A percentile compares a stretch with the other conserved stretches of the same genome.
Evolutionary conservation across 2,113 vertebrate species (phyloP).

Genomic region (Holacanthus passer): DNA sequence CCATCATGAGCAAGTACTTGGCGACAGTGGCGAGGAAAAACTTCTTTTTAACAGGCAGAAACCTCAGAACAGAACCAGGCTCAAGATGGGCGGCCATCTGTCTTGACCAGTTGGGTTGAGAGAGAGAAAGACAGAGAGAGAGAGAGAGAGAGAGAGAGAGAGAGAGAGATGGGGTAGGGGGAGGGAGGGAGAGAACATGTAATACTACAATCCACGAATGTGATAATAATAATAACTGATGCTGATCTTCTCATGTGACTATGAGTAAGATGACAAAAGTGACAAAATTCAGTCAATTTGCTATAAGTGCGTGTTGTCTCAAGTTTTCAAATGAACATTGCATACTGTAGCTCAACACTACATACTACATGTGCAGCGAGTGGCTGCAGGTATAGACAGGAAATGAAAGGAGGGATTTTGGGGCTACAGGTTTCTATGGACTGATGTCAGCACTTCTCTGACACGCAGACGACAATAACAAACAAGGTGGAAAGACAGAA

Average conservation of each 20-base stretch:
- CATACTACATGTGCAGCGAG: background rate
- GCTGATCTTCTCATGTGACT: background rate
- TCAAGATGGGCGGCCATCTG: too few relatives aligned
- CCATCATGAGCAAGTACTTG: too few relatives aligned
- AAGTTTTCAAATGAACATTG: background rate
- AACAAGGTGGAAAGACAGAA: slow-evolving; percentile 14
- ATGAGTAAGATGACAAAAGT: background rate
- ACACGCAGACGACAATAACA: slow-evolving; percentile 18
- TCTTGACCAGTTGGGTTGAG: too few relatives aligned
- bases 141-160: too few relatives aligned
- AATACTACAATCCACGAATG: too few relatives aligned
- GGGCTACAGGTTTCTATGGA: slow-evolving; percentile 12
- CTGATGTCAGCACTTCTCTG: slow-evolving; percentile 52
- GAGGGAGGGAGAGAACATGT: too few relatives aligned
- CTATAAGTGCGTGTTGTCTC: background rate
- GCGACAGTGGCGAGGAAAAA: too few relatives aligned
- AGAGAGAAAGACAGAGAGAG: too few relatives aligned
- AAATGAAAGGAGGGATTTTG: background rate
- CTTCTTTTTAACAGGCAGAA: too few relatives aligned
- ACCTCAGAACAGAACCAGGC: too few relatives aligned
- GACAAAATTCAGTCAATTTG: background rate
- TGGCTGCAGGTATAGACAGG: slow-evolving; percentile 5
- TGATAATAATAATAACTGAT: too few relatives aligned
- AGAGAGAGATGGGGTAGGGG: too few relatives aligned
- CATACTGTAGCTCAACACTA: background rate